Evolutionary conservation across 2,888 invertebrate genomes (phyloP).

Genomic region (Lamellibrachia satsuma): DNA sequence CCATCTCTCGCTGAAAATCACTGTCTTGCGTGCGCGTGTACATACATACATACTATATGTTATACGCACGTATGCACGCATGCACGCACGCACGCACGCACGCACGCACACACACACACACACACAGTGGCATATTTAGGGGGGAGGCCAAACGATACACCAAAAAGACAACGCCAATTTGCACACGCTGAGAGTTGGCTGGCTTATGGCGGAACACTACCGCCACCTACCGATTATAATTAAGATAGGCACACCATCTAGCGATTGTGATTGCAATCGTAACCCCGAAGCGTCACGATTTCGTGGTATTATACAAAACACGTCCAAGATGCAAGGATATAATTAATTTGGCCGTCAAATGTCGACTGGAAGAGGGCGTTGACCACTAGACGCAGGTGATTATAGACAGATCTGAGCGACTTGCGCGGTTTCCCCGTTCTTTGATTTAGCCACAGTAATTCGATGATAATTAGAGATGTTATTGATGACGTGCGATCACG

Average conservation of each 20-base stretch:
- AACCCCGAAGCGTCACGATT: neutral
- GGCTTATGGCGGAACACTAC: neutral
- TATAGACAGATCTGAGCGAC: neutral
- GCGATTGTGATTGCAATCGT: neutral
- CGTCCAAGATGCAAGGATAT: too few relatives aligned
- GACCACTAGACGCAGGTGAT: neutral
- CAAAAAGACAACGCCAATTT: too few relatives aligned
- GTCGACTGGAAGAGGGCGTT: neutral
- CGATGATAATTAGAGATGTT: neutral
- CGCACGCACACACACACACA: too few relatives aligned
- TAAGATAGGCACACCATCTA: neutral
- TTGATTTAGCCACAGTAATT: constrained; percentile 5
- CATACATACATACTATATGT: neutral
- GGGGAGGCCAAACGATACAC: too few relatives aligned
- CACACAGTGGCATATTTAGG: too few relatives aligned
- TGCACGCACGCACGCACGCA: too few relatives aligned
- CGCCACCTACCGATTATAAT: neutral
- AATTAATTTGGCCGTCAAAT: neutral
- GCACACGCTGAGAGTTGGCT: too few relatives aligned
- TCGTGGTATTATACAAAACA: too few relatives aligned
- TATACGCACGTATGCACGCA: neutral
- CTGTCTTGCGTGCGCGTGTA: neutral
- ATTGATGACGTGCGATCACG: neutral
- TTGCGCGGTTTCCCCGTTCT: neutral
- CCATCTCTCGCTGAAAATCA: too few relatives aligned